Conservation (phyloP, 1,140 invertebrate genomes). For the Temnothorax longispinosus region DNA sequence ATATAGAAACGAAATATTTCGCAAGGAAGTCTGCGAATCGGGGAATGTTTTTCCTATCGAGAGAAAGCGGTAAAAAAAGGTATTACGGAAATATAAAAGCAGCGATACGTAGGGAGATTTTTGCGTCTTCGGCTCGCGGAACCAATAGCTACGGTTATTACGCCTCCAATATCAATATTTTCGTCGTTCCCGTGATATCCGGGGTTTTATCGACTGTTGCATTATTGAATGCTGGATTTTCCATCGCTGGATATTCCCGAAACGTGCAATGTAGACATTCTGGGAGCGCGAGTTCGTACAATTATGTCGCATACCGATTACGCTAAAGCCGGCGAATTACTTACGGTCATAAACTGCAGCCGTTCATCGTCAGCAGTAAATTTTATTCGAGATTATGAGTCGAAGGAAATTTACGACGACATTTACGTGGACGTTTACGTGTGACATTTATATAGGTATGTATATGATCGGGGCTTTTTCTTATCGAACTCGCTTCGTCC, state of each 20-base stretch:
- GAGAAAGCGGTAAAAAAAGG: background rate
- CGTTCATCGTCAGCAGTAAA: conserved; percentile 27
- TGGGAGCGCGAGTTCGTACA: background rate
- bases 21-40: background rate
- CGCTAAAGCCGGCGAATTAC: conserved; percentile 20
- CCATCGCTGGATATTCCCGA: background rate
- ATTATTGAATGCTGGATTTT: conserved; percentile 6
- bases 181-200: conserved; percentile 37
- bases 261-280: background rate
- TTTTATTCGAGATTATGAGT: conserved; percentile 52
- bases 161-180: conserved; percentile 55
- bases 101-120: conserved; percentile 17
- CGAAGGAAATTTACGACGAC: conserved; percentile 40
- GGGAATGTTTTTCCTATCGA: background rate
- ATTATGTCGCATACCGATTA: conserved; percentile 25
- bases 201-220: conserved; percentile 44
- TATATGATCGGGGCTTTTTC: conserved; percentile 32
- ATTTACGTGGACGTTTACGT: conserved; percentile 43
- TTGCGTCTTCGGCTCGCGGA: conserved; percentile 54
- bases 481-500: background rate
- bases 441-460: conserved; percentile 36
- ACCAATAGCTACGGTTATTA: conserved; percentile 54
- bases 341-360: conserved; percentile 29
- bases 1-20: background rate
- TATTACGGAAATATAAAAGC: conserved; percentile 36